Conservation (phyloP, 2,113 vertebrate genomes). For the Origma solitaria region DNA sequence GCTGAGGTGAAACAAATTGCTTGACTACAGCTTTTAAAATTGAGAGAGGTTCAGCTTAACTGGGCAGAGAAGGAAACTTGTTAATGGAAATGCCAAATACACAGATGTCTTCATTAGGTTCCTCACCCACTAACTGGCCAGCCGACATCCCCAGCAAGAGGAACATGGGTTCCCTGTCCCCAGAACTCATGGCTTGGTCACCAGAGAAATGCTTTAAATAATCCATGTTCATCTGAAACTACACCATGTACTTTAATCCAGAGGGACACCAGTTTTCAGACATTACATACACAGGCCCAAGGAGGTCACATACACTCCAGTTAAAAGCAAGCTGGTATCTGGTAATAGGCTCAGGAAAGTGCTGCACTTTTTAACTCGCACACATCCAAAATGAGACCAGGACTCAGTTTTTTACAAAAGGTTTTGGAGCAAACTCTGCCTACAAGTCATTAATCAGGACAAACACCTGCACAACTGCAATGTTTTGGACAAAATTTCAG, state of each 20-base stretch:
- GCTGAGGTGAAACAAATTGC: neutral
- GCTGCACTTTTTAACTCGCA: neutral
- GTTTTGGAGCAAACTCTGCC: neutral
- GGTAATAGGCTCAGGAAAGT: neutral
- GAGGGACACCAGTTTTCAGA: neutral
- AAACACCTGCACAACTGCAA: neutral
- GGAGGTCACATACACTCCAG: neutral
- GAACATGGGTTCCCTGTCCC: neutral
- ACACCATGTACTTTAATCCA: neutral
- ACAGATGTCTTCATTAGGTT: neutral
- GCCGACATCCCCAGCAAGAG: neutral
- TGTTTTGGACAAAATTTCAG: neutral
- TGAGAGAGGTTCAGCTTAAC: neutral
- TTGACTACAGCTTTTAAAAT: neutral
- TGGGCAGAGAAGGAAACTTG: neutral
- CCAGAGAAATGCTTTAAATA: neutral
- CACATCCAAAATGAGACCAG: neutral
- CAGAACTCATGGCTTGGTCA: neutral
- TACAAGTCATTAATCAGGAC: neutral
- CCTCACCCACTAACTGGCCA: neutral
- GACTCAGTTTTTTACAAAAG: neutral
- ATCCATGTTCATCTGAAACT: neutral
- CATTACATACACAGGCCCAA: rapidly evolving
- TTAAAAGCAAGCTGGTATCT: neutral
- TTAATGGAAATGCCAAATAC: neutral